Percentiles rank a stretch among this genome's conserved stretches.
Conservation (phyloP, 1,140 invertebrate genomes). For the Nephila pilipes region DNA sequence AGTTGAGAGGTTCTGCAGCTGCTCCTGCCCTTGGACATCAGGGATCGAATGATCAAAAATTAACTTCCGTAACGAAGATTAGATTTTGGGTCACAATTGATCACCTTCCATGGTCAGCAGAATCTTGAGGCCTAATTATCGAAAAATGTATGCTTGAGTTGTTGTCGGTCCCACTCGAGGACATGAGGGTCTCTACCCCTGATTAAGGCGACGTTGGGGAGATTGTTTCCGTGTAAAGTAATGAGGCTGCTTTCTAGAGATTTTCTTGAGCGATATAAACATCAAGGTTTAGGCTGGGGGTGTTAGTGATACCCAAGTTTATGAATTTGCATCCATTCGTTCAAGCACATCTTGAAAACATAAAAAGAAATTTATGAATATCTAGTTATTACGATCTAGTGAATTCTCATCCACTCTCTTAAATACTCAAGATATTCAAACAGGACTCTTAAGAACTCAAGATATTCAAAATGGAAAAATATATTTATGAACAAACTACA, state of each 20-base stretch:
- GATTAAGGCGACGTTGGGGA: background rate
- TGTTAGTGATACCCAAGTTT: no score
- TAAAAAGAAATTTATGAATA: no score
- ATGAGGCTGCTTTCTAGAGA: background rate
- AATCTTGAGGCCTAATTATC: background rate
- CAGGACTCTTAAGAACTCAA: no score
- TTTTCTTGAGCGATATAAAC: background rate
- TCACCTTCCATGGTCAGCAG: conserved; percentile 34
- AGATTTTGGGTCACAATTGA: conserved; percentile 42
- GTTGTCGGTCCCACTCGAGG: background rate
- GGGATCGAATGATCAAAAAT: conserved; percentile 50
- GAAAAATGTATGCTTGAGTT: conserved; percentile 13
- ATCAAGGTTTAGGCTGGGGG: no score
- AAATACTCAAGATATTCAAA: no score
- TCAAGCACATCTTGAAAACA: no score
- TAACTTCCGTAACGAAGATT: conserved; percentile 21
- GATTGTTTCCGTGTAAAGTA: background rate
- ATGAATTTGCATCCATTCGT: no score
- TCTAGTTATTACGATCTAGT: no score
- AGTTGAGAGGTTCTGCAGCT: conserved; percentile 1
- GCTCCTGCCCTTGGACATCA: conserved; percentile 37
- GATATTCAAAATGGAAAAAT: no score
- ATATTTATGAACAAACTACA: no score
- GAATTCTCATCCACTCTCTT: no score
- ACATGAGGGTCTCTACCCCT: background rate